Conservation (phyloP, 2,113 vertebrate genomes). For the Empidonax traillii region DNA sequence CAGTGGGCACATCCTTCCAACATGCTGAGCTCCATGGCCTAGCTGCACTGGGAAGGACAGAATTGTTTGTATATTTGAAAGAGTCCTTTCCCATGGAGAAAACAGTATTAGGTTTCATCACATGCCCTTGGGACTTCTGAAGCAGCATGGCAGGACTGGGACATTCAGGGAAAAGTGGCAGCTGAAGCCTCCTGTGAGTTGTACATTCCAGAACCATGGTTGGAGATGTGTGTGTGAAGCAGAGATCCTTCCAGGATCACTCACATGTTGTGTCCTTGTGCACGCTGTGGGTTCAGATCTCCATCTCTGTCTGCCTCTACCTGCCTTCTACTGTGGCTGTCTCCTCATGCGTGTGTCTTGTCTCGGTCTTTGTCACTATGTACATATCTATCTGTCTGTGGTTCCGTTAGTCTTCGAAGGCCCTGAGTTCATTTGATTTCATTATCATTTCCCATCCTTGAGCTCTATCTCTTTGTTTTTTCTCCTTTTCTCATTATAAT, state of each 20-base stretch:
- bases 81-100: neutral
- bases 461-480: conserved; percentile 63
- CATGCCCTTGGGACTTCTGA: neutral
- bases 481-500: conserved; percentile 64
- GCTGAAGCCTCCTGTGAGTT: neutral
- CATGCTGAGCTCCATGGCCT: rapidly evolving
- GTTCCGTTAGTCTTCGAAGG: conserved; percentile 37
- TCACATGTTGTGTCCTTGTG: neutral
- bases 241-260: neutral
- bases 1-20: neutral
- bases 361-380: neutral
- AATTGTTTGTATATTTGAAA: neutral
- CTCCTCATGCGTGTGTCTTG: conserved; percentile 1
- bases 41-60: neutral
- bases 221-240: neutral
- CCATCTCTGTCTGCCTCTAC: neutral
- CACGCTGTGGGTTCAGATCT: neutral
- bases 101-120: neutral
- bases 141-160: neutral
- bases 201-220: neutral
- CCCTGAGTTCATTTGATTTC: conserved; percentile 58
- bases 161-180: neutral
- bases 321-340: neutral
- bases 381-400: conserved; percentile 7
- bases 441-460: conserved; percentile 53